Evolutionary conservation across 1,140 invertebrate species (phyloP).

Genomic region (Drosophila watanabei): DNA sequence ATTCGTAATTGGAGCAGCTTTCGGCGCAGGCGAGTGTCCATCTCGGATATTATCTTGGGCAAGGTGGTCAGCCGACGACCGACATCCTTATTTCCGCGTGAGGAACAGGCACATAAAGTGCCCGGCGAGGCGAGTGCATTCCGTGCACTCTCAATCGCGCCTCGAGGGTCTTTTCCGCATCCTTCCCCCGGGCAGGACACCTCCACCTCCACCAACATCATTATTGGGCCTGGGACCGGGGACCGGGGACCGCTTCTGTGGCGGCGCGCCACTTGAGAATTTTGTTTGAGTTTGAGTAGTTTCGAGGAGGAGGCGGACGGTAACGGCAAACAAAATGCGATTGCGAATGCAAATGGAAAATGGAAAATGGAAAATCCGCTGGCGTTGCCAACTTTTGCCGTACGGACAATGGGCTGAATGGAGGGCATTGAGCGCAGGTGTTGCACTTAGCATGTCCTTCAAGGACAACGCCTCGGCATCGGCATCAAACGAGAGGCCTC

Average conservation of each 20-base stretch:
- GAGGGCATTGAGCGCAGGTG: conserved; percentile 73
- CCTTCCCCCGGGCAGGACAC: conserved; percentile 23
- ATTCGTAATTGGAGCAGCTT: conserved; percentile 56
- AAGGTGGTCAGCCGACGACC: conserved; percentile 4
- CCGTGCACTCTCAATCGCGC: conserved; percentile 52
- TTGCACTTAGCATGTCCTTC: conserved; percentile 62
- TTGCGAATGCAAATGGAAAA: conserved; percentile 62
- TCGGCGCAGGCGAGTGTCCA: conserved; percentile 3
- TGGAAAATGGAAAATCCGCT: conserved; percentile 33
- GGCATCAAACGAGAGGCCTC: conserved; percentile 8
- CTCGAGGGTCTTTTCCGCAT: conserved; percentile 39
- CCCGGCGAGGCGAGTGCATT: conserved; percentile 47
- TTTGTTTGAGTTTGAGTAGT: conserved; percentile 69
- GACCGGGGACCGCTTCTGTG: conserved; percentile 18
- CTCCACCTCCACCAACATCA: conserved; percentile 41
- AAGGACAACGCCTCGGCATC: conserved; percentile 51
- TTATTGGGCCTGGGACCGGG: conserved; percentile 51
- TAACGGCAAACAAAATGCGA: conserved; percentile 59
- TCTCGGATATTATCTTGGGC: conserved; percentile 3
- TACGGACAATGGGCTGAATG: conserved; percentile 59
- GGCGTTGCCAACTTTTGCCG: conserved; percentile 42
- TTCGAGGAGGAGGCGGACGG: conserved; percentile 7
- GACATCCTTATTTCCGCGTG: background rate
- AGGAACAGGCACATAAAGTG: conserved; percentile 47
- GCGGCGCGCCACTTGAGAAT: conserved; percentile 54